Conservation (phyloP, 2,888 invertebrate genomes). For the Phania funesta region DNA sequence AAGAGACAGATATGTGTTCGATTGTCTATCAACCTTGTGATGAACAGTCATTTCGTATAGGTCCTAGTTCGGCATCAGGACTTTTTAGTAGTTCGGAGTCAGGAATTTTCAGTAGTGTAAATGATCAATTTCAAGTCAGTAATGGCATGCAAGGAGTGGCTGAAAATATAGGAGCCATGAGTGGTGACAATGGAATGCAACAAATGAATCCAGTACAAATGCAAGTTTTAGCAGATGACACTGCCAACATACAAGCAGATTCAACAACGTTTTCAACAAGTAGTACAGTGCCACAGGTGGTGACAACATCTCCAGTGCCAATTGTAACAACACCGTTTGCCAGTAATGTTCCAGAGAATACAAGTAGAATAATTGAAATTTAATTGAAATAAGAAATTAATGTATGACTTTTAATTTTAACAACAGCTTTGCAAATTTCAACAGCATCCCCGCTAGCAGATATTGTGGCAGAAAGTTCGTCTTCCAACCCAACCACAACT, state of each 20-base stretch:
- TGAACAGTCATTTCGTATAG: constrained; percentile 88
- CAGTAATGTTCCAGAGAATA: background rate
- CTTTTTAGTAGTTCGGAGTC: constrained; percentile 4
- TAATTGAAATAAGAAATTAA: background rate
- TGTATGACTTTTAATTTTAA: background rate
- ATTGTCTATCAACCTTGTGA: constrained; percentile 89
- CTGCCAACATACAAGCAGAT: background rate
- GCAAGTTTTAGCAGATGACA: constrained; percentile 49
- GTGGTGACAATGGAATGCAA: constrained; percentile 36
- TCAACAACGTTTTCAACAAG: constrained; percentile 22
- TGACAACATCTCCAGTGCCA: constrained; percentile 20
- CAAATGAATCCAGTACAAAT: constrained; percentile 35
- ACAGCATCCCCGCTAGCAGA: constrained; percentile 52
- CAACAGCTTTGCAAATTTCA: constrained; percentile 8
- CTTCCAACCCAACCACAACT: constrained; percentile 62
- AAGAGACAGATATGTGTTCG: constrained; percentile 86
- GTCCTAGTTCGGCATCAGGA: constrained; percentile 74
- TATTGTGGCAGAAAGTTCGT: constrained; percentile 43
- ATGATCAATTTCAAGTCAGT: constrained; percentile 2
- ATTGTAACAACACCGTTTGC: constrained; percentile 6
- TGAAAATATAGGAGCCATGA: constrained; percentile 7
- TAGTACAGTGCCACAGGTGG: background rate
- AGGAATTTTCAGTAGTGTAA: too few relatives aligned
- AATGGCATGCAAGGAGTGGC: constrained; percentile 31
- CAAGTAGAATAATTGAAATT: constrained; percentile 17